Evolutionary conservation across 1,140 invertebrate genomes (phyloP), one percentile per base, ranked within the genome.

Genomic region (Microvelia longipes): DNA sequence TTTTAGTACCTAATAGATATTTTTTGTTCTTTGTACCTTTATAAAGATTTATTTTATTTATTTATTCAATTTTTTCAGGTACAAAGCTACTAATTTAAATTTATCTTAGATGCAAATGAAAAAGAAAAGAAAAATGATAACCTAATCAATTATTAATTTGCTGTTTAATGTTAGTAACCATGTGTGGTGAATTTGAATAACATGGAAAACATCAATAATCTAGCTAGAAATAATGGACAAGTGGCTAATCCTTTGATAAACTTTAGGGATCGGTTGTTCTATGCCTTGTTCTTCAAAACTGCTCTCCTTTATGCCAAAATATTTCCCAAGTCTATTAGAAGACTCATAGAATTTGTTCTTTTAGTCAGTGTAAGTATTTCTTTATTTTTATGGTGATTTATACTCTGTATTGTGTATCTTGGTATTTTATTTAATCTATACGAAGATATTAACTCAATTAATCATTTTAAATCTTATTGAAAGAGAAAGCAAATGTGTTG

Each of bases 241-340:
- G 75, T 77, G 70, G 73, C 73, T 78, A 91, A 90, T 77, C 88
- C 90, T 28, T 77, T 92, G 66, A 87, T 91, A 76, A 90, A 89
- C 80, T 90, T 96, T 69, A 82, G 94, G 75, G 94, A 98, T 77
- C 85, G 94, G 73, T 82, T 98, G n/a, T 98, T 98, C 78, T 92
- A 97, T 81, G 93, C 94, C 28, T 81, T 98, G 71, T 97, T 98
- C 79, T 93, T 96, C 76, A 90, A 93, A 78, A 87, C 91, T 73
- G 90, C 96, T 19, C 80, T 98, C 75, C 86, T 89, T 35, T 98
- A 98, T 82, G 93, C 93, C 19, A 83, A 90, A 76, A 87, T 89
- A 69, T 91, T 97, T 82, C 94, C 94, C 64, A 87, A 87, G 76
- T 87, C 90, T 68, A 81, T 95, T 28, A 83, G 95, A 77, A 83